A percentile compares a stretch with the other conserved stretches of the same genome.
phyloP scores from a whole-genome alignment of 2,113 vertebrate species.

The Anguilla japonica region DNA sequence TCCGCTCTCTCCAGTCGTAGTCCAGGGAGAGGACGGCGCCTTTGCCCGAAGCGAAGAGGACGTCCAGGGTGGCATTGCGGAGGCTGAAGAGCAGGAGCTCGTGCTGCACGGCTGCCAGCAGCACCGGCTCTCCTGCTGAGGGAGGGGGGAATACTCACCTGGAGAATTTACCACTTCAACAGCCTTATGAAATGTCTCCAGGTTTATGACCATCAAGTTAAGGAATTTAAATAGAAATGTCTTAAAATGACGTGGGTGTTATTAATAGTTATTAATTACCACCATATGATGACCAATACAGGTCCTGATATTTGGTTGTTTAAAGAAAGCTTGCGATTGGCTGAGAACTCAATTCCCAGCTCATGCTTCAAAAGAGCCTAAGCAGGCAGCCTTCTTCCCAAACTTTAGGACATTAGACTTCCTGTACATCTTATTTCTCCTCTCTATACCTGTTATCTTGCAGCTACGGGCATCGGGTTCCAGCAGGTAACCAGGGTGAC shows the following conservation, averaged over 20 bases:
- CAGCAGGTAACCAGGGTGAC: conserved; percentile 76
- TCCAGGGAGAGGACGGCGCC: conserved; percentile 78
- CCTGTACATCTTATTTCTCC: background rate
- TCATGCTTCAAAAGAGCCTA: background rate
- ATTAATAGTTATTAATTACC: too few relatives aligned
- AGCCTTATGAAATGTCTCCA: background rate
- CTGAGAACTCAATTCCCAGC: background rate
- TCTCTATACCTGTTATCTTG: conserved; percentile 75
- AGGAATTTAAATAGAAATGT: background rate
- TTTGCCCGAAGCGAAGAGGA: conserved; percentile 69
- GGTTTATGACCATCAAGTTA: background rate
- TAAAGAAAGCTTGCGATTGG: too few relatives aligned
- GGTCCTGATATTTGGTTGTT: too few relatives aligned
- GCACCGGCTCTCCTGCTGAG: conserved; percentile 69
- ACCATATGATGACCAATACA: too few relatives aligned
- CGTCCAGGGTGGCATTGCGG: conserved; percentile 67
- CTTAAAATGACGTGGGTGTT: too few relatives aligned
- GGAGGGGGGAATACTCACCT: background rate
- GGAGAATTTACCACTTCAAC: background rate
- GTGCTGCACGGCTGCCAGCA: conserved; percentile 77
- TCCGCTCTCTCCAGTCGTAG: conserved; percentile 80
- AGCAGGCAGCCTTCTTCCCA: background rate
- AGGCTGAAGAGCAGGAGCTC: conserved; percentile 76
- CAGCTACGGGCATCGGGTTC: conserved; percentile 71
- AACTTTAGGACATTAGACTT: background rate